Evolutionary conservation across 2,113 vertebrate genomes (phyloP).

Genomic region (Myotis yumanensis): DNA sequence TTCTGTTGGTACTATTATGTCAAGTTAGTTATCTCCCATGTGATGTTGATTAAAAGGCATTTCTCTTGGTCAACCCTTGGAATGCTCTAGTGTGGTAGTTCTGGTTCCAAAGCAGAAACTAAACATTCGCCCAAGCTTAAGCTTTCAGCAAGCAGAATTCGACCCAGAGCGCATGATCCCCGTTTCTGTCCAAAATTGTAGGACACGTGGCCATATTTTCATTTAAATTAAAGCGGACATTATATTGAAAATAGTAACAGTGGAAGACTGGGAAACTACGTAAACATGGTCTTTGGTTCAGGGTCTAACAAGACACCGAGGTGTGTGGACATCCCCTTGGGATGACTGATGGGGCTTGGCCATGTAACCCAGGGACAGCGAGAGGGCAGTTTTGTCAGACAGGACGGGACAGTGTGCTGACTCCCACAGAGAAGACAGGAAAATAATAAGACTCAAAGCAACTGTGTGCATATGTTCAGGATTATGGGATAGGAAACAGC

Average conservation of each 20-base stretch:
- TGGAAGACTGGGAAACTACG: not conserved
- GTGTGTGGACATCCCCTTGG: not conserved
- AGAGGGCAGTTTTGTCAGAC: not conserved
- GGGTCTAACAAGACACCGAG: not conserved
- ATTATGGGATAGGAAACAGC: not conserved
- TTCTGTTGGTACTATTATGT: conserved; percentile 17
- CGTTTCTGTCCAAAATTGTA: not conserved
- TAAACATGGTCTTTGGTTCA: not conserved
- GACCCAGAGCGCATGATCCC: not conserved
- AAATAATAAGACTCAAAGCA: not conserved
- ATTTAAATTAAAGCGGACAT: not conserved
- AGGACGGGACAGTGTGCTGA: not conserved
- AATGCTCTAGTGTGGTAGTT: conserved; percentile 53
- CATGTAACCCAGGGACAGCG: not conserved
- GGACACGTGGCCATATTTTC: not conserved
- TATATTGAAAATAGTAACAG: not conserved
- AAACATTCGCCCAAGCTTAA: not conserved
- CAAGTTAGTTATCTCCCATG: conserved; percentile 23
- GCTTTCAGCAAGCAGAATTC: not conserved
- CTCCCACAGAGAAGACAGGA: not conserved
- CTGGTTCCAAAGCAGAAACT: conserved; percentile 35
- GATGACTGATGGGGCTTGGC: not conserved
- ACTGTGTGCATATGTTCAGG: not conserved
- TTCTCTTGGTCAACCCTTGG: conserved; percentile 38
- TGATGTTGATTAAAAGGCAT: conserved; percentile 57